Base-by-base conservation (phyloP, 2,797 vertebrate genomes). In the Sebastolobus altivelis region DNA sequence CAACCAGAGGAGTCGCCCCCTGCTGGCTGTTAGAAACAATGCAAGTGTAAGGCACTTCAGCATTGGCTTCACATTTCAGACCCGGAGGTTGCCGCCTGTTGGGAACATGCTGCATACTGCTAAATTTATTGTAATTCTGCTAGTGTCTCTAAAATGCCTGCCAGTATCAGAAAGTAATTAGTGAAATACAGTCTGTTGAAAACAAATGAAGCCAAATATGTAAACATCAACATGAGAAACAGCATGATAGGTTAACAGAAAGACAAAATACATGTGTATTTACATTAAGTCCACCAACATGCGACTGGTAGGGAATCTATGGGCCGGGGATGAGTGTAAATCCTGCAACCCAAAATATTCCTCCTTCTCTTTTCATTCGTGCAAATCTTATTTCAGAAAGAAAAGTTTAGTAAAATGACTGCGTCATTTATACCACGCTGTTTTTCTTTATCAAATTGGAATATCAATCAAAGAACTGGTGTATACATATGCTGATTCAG, bases 141-240 rank as follows among this genome's bases (percentile, higher is more conserved):
- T 11, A 59, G 59, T 71, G 63, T 69, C 25, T 75, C 37, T 55
- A 3, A 74, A 83, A 74, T 38, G 14, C 33, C 33, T 77, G 49
- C 38, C 54, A 31, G 14, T 29, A 68, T 61, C 13, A 79, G 61
- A 80, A 63, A 80, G 3, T 4, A 37, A 37, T 3, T 31, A 40
- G 14, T 82, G 11, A 3, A 37, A 59, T 33, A 35, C 35, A 61
- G 11, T 25, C 38, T 66, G 59, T 14, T 31, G 1, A 27, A n/a
- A 37, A 6, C 6, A 60, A 69, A 86, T 38, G 16, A 7, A 62
- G 31, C 40, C 49, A 61, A 55, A 56, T 33, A 25, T 69, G 40
- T 52, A 43, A 75, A 46, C 9, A 62, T 27, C 2, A 63, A 11
- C 27, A 59, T 18, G 62, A 65, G 37, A 58, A 2, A 29, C 25